Conservation (phyloP, 2,113 vertebrate genomes). For the Phrynosoma blainvillii region DNA sequence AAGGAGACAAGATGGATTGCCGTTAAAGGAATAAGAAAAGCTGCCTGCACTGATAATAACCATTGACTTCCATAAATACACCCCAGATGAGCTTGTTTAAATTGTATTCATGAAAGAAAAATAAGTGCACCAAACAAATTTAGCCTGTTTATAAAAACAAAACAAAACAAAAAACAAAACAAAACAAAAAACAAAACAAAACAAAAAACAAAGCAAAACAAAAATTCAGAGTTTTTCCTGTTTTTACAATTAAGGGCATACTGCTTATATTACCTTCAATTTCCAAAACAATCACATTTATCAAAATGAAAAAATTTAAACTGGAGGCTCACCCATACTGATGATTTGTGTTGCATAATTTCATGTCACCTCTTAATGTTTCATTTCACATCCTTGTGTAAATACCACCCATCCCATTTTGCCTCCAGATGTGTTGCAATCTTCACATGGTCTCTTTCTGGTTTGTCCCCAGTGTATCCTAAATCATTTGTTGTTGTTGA, state of each 20-base stretch:
- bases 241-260: not conserved
- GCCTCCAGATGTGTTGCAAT: no score
- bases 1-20: slow-evolving; percentile 22
- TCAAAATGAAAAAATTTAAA: no score
- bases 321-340: no score
- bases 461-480: no score
- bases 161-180: not conserved
- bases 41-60: slow-evolving; percentile 32
- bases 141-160: slow-evolving; percentile 12
- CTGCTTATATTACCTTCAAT: no score
- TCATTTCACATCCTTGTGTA: no score
- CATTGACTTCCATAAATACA: slow-evolving; percentile 46
- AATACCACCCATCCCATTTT: no score
- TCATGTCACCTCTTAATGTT: no score
- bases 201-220: not conserved
- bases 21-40: slow-evolving; percentile 47
- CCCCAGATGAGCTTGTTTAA: slow-evolving; percentile 30
- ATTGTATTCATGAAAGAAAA: slow-evolving; percentile 28
- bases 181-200: not conserved
- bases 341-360: no score
- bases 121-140: slow-evolving; percentile 38
- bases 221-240: not conserved
- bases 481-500: no score
- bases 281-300: no score
- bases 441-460: no score